A percentile compares a stretch with the other conserved stretches of the same genome.
phyloP scores from a whole-genome alignment of 2,888 invertebrate genomes.

The Idaea dimidiata region DNA sequence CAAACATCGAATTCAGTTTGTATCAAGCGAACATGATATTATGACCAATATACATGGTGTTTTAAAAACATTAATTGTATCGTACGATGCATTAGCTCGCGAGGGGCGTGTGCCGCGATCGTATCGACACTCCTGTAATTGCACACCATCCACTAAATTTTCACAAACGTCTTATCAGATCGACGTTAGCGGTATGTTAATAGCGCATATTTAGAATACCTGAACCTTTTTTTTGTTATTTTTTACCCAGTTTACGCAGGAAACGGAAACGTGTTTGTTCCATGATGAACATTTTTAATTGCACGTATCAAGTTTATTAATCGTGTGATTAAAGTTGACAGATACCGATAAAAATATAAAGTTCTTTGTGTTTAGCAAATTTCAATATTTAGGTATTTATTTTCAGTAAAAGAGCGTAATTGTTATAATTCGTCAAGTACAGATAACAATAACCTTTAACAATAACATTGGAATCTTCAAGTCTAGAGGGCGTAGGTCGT shows the following conservation, averaged over 20 bases:
- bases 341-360: neutral
- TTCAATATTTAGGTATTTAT: too few species aligned
- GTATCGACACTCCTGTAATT: constrained; percentile 62
- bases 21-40: constrained; percentile 21
- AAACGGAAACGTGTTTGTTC: neutral
- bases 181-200: constrained; percentile 64
- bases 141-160: constrained; percentile 71
- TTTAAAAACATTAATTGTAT: constrained; percentile 34
- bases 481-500: too few species aligned
- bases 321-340: neutral
- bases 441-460: too few species aligned
- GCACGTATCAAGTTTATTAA: neutral
- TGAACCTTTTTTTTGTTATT: constrained; percentile 22
- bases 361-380: neutral
- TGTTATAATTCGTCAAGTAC: too few species aligned
- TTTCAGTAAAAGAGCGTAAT: too few species aligned
- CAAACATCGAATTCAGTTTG: constrained; percentile 24
- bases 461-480: too few species aligned
- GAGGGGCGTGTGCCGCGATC: constrained; percentile 61
- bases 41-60: constrained; percentile 30
- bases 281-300: neutral
- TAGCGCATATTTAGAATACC: constrained; percentile 66
- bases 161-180: constrained; percentile 72
- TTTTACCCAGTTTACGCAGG: neutral
- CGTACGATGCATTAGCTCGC: constrained; percentile 43